Conservation (phyloP, 2,113 vertebrate genomes). For the Gorsachius goisagi region DNA sequence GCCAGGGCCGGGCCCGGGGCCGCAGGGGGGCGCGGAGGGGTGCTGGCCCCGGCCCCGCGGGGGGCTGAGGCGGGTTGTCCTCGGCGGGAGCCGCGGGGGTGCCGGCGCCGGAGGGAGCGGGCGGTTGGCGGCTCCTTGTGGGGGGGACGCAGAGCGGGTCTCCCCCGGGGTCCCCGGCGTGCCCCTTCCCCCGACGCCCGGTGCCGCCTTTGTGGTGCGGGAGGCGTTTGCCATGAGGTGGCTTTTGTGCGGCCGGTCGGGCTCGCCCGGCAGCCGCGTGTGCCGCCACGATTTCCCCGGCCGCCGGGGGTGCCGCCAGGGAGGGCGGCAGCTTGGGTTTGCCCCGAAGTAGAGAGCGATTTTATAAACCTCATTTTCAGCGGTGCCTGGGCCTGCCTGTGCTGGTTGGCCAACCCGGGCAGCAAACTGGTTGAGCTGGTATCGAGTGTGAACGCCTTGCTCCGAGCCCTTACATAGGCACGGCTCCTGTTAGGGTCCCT, state of each 20-base stretch:
- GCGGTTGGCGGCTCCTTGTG: neutral
- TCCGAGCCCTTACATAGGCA: neutral
- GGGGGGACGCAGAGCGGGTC: neutral
- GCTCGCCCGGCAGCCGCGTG: neutral
- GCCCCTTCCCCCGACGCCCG: neutral
- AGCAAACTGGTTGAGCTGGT: slow-evolving; percentile 50
- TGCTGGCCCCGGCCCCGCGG: neutral
- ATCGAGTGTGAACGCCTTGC: neutral
- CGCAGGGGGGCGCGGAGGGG: neutral
- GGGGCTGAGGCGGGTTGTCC: neutral
- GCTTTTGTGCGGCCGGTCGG: neutral
- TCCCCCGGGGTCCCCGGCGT: neutral
- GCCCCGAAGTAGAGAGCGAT: neutral
- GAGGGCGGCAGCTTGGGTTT: neutral
- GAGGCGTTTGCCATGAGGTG: neutral
- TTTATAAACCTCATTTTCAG: neutral
- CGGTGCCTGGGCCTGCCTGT: slow-evolving; percentile 38
- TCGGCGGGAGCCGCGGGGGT: neutral
- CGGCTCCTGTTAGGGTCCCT: neutral
- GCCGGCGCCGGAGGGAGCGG: neutral
- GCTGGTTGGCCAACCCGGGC: neutral
- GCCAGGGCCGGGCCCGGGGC: neutral
- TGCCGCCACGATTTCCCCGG: neutral
- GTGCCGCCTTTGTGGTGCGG: neutral
- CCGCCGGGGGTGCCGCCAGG: neutral